Conservation (phyloP, 2,113 vertebrate genomes). For the Rhineura floridana region DNA sequence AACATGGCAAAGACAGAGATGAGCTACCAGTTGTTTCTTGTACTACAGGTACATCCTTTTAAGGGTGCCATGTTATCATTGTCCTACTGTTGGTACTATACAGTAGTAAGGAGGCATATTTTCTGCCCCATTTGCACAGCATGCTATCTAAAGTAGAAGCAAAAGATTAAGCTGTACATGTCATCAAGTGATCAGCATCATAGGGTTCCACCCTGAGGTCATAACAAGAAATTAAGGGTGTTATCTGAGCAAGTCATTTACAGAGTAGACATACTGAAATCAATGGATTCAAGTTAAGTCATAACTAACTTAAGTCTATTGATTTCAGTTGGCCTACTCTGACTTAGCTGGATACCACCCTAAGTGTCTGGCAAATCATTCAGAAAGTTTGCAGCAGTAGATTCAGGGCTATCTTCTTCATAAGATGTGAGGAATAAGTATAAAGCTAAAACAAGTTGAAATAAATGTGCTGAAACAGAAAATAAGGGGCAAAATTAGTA, state of each 20-base stretch:
- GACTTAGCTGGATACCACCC: too few relatives aligned
- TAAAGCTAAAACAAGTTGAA: not conserved
- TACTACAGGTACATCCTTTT: not conserved
- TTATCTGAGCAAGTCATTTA: too few relatives aligned
- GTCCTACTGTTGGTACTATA: not conserved
- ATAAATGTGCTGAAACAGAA: not conserved
- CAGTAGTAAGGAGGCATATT: not conserved
- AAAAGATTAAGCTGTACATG: not conserved
- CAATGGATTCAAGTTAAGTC: too few relatives aligned
- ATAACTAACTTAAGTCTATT: too few relatives aligned
- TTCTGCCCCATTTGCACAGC: not conserved
- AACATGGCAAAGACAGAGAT: not conserved
- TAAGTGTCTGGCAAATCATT: not conserved
- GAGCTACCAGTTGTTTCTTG: not conserved
- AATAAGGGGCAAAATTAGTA: conserved; percentile 6
- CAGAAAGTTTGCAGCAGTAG: not conserved
- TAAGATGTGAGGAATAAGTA: not conserved
- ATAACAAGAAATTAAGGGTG: not conserved
- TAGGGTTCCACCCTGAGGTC: not conserved
- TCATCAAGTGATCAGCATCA: not conserved
- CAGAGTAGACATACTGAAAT: too few relatives aligned
- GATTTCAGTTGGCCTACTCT: too few relatives aligned
- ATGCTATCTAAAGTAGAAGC: too few relatives aligned
- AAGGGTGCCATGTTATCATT: not conserved
- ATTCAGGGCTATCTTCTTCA: not conserved